phyloP scores from a whole-genome alignment of 1,140 invertebrate species.

The Magallana ariakensis region DNA sequence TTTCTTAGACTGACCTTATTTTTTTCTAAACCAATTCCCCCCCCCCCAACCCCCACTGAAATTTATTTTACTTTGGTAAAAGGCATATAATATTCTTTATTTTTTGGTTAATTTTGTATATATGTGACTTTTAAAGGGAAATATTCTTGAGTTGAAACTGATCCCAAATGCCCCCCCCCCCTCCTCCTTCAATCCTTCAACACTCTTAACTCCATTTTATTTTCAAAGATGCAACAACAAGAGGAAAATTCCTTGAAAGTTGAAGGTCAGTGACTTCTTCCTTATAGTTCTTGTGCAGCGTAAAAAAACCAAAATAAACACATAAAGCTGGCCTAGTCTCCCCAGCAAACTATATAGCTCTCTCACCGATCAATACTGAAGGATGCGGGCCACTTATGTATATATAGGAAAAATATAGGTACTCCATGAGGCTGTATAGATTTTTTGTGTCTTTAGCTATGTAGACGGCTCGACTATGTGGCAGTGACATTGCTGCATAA shows the following conservation, averaged over 20 bases:
- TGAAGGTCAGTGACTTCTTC: background rate
- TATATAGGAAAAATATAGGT: conserved; percentile 22
- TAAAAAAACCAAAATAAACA: conserved; percentile 34
- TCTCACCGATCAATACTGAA: conserved; percentile 7
- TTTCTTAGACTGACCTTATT: too few relatives aligned
- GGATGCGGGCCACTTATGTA: conserved; percentile 24
- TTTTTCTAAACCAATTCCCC: too few relatives aligned
- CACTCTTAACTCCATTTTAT: too few relatives aligned
- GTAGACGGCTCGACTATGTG: background rate
- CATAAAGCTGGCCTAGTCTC: conserved; percentile 10
- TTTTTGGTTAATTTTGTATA: too few relatives aligned
- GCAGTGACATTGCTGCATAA: conserved; percentile 33
- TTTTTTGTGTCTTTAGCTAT: conserved; percentile 35
- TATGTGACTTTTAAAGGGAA: too few relatives aligned
- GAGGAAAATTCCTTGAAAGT: background rate
- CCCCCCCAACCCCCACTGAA: too few relatives aligned
- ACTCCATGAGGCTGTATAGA: conserved; percentile 11
- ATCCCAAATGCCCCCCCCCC: too few relatives aligned
- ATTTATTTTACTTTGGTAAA: too few relatives aligned
- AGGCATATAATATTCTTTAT: too few relatives aligned
- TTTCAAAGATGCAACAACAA: too few relatives aligned
- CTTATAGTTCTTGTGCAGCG: background rate
- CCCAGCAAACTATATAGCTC: background rate
- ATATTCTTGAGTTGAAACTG: too few relatives aligned
- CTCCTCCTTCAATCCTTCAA: too few relatives aligned